Evolutionary conservation across 1,140 invertebrate species (phyloP), one percentile per base, ranked within the genome.

Genomic region (Neelides sp.): DNA sequence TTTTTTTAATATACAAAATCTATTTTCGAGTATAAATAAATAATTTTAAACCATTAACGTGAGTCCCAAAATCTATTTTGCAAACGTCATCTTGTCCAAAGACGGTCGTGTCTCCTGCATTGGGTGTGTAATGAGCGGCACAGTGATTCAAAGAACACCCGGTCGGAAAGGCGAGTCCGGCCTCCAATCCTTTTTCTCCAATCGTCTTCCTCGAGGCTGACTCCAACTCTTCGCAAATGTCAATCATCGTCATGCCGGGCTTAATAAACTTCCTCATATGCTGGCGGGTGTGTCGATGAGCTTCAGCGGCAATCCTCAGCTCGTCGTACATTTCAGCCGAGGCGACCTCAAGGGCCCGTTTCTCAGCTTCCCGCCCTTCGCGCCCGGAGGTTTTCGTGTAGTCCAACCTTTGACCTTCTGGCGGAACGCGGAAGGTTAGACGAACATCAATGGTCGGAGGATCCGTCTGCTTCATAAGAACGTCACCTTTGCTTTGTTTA

Each of bases 31-130:
- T n/a, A n/a, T n/a, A n/a, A n/a, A 54, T 40, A 19, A 60, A 42
- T 1, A 24, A 42, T 12, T 42, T 41, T 61, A 61, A 62, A 75
- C 82, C 95, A 71, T 98, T 98, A 39, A 99, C 91, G 68, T 99
- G 96, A 26, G 93, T 96, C 46, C 96, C 96, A 73, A 98, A 99
- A 71, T 99, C 96, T 65, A 98, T 96, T 71, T 99, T 99, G 48
- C 93, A 94, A 2, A 99, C 94, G 72, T 99, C 96, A 66, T 98
- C 92, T 64, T 90, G 87, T 55, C 85, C 75, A 13, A 99, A 73
- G 19, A 98, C 90, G 0, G 94, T 98, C 2, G 78, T 75, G 70
- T 99, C 96, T 13, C 95, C 96, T 54, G 89, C 89, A 71, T 99
- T 99, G 37, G 96, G 96, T 15, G 96, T 99, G 64, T 99, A 99